Percentiles rank a stretch among this genome's conserved stretches.
Evolutionary conservation across 2,888 invertebrate species (phyloP).

Genomic region (Anthoptus insignis): DNA sequence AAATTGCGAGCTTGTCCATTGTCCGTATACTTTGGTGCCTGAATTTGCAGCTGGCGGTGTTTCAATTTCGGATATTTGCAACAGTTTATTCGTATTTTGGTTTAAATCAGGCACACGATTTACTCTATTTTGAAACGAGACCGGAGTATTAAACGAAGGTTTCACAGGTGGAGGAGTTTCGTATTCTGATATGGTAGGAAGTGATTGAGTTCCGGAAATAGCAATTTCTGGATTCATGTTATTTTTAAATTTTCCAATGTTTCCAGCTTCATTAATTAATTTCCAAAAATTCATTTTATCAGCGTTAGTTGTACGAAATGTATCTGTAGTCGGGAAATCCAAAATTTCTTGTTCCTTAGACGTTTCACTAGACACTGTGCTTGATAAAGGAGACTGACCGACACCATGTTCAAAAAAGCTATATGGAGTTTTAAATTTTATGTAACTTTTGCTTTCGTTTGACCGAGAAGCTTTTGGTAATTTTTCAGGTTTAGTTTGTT

Average conservation of each 20-base stretch:
- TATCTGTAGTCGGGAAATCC: constrained; percentile 50
- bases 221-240: constrained; percentile 45
- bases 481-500: background rate
- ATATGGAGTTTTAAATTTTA: constrained; percentile 58
- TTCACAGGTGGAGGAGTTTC: constrained; percentile 70
- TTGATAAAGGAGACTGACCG: constrained; percentile 51
- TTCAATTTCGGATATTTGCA: constrained; percentile 60
- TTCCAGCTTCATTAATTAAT: constrained; percentile 54
- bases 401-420: constrained; percentile 61
- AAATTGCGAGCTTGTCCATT: constrained; percentile 75
- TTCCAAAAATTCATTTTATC: constrained; percentile 62
- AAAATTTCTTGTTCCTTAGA: constrained; percentile 59
- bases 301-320: constrained; percentile 45
- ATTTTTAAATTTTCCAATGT: constrained; percentile 54
- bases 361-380: constrained; percentile 34
- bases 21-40: constrained; percentile 67
- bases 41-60: constrained; percentile 63
- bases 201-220: constrained; percentile 50
- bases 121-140: constrained; percentile 16
- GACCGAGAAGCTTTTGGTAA: constrained; percentile 37
- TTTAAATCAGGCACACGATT: constrained; percentile 36
- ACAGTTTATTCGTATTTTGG: constrained; percentile 14
- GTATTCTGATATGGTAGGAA: constrained; percentile 61
- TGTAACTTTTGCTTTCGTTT: constrained; percentile 55
- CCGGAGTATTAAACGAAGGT: constrained; percentile 44